Evolutionary conservation across 2,888 invertebrate genomes (phyloP), one percentile per base, ranked within the genome.

Genomic region (Schizaphis graminum): DNA sequence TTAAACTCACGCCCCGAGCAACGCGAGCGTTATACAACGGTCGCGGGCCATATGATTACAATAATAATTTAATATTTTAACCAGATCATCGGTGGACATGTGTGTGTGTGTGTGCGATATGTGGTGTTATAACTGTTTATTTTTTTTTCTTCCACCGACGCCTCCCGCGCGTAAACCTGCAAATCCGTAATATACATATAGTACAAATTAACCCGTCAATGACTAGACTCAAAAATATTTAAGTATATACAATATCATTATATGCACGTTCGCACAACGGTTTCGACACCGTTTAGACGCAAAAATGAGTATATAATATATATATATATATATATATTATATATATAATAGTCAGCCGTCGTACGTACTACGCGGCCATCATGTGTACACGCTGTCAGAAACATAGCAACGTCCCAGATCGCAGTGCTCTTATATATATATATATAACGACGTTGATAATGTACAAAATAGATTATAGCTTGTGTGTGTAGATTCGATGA

Each of bases 61-160:
- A 77, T 35, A 77, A 67, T 35, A 77, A 77, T 77, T 26, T 26
- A 57, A 57, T 28, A 77, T 77, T 35, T 35, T 35, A 77, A 77
- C 77, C 77, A 77, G 77, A 77, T 35, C 77, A 77, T 77, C 77
- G 77, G 77, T 35, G 77, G 35, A 21, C 35, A 77, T 2, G 67
- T n/a, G 5, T 5, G 67, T n/a, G 28, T 77, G 77, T 7, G 77
- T 77, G 77, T 21, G 77, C 21, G 77, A 49, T 16, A 35, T 44
- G 41, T 77, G 67, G 41, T 77, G 67, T 77, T 77, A 77, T 77
- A 77, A 77, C 77, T 77, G 77, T 77, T 77, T 35, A 77, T 67
- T 77, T 77, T 35, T 77, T 35, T 8, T 77, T 77, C 21, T 77
- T 21, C 77, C 35, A 1, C 77, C 35, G 67, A 77, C 67, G 21